Evolutionary conservation across 2,888 invertebrate species (phyloP), one percentile per base, ranked within the genome.

Genomic region (Erebia palarica): DNA sequence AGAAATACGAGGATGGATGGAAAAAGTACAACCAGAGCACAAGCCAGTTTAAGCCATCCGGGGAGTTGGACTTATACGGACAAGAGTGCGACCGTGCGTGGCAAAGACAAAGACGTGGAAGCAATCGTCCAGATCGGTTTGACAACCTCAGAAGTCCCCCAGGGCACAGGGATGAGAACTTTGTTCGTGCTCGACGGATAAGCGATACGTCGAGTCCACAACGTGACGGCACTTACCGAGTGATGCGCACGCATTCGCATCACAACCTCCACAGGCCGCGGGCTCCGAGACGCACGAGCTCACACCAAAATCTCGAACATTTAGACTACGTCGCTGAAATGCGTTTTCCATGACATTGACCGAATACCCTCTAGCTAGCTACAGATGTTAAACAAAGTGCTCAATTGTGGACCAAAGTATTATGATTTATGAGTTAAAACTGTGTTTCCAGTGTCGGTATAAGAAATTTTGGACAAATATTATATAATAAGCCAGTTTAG

Each of bases 1-100:
- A 90, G 75, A 94, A 94, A 71, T 96, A 96, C 78, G 95, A 96
- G 71, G 95, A 95, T 63, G 95, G 95, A 0, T 96, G 96, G 96
- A 94, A 96, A 73, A 93, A 95, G 73, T 95, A 95, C 14, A 95
- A 94, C 72, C 91, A 93, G 61, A 94, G 94, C 63, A 84, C 90
- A 13, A 94, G 94, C 78, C 94, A 95, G 81, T 95, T 95, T 78
- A 95, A 95, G 77, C 92, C 95, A 16, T 92, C 95, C n/a, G 94
- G 95, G 66, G 94, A 95, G 73, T 89, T 95, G 76, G 96, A 96
- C 82, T 89, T 96, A 18, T 96, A 96, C 78, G 96, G 95, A 42
- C 95, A 95, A 74, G 94, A 95, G 55, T 84, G 92, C n/a, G 94
- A 94, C 71, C 85, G 92, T 47, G 92, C 91, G 73, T 94, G 94